Conservation (phyloP, 1,140 invertebrate genomes). For the Neocloeon triangulifer region DNA sequence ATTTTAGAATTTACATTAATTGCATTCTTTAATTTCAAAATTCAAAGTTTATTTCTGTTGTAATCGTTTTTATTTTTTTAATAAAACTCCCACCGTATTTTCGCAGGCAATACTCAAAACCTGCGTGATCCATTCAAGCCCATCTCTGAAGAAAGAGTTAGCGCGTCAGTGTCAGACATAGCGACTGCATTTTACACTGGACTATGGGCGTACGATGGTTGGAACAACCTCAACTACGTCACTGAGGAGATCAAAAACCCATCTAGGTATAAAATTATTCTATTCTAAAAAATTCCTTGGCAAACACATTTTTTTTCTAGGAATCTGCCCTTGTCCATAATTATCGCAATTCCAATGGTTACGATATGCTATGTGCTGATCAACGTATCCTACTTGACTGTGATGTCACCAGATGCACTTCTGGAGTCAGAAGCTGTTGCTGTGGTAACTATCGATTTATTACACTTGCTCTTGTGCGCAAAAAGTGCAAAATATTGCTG, state of each 20-base stretch:
- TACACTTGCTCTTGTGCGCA: no score
- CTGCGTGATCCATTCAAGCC: conserved; percentile 66
- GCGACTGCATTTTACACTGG: conserved; percentile 94
- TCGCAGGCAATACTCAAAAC: conserved; percentile 63
- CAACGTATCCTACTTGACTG: conserved; percentile 90
- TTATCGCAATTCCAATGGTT: conserved; percentile 88
- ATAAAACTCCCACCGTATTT: no score
- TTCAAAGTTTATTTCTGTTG: no score
- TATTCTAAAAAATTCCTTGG: conserved; percentile 2
- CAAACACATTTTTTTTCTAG: conserved; percentile 20
- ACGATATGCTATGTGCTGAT: conserved; percentile 90
- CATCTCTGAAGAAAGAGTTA: no score
- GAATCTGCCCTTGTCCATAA: conserved; percentile 86
- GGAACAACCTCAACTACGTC: conserved; percentile 98
- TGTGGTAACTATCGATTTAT: conserved; percentile 54
- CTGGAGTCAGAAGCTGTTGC: conserved; percentile 90
- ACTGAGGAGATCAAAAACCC: conserved; percentile 98
- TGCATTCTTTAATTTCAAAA: no score
- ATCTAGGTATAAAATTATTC: conserved; percentile 43
- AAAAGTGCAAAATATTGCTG: no score
- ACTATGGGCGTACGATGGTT: conserved; percentile 97
- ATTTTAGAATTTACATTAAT: no score
- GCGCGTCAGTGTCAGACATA: conserved; percentile 61
- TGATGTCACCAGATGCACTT: conserved; percentile 86
- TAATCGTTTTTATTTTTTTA: no score